Conservation (phyloP, 2,888 invertebrate species). For the Epistrophe eligans region DNA sequence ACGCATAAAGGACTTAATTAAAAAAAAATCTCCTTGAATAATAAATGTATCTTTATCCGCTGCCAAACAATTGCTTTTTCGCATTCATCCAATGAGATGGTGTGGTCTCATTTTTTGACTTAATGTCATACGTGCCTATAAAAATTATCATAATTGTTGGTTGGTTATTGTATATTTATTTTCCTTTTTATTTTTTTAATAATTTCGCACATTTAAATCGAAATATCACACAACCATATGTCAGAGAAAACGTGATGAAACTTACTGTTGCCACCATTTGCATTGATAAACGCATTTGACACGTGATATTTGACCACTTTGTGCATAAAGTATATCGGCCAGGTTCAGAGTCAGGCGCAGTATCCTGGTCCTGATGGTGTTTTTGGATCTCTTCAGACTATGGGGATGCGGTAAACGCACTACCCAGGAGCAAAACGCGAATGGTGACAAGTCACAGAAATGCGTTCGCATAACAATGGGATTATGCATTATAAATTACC, state of each 20-base stretch:
- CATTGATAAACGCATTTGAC: constrained; percentile 64
- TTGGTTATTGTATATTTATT: not conserved
- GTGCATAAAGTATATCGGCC: constrained; percentile 30
- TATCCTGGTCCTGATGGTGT: not conserved
- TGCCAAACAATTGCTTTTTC: not conserved
- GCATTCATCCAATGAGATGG: constrained; percentile 8
- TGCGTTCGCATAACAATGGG: constrained; percentile 63
- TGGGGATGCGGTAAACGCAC: not conserved
- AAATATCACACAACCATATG: constrained; percentile 18
- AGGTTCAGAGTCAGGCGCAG: not conserved
- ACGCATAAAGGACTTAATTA: not conserved
- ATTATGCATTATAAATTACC: constrained; percentile 58
- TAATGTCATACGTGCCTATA: constrained; percentile 40
- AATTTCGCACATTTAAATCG: constrained; percentile 26
- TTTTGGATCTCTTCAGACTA: constrained; percentile 13
- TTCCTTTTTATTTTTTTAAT: not conserved
- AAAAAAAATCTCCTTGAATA: not conserved
- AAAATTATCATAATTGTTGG: constrained; percentile 30
- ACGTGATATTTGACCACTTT: constrained; percentile 72
- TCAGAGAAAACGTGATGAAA: constrained; percentile 65
- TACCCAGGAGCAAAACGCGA: not conserved
- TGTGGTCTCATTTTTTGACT: constrained; percentile 37
- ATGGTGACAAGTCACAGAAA: constrained; percentile 27
- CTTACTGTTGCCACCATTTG: constrained; percentile 54
- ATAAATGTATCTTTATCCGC: not conserved